These are phyloP conservation scores for Bradysia coprophila DNA, from an alignment of 1,140 invertebrate species.

Conservation along the genomic window DNA sequence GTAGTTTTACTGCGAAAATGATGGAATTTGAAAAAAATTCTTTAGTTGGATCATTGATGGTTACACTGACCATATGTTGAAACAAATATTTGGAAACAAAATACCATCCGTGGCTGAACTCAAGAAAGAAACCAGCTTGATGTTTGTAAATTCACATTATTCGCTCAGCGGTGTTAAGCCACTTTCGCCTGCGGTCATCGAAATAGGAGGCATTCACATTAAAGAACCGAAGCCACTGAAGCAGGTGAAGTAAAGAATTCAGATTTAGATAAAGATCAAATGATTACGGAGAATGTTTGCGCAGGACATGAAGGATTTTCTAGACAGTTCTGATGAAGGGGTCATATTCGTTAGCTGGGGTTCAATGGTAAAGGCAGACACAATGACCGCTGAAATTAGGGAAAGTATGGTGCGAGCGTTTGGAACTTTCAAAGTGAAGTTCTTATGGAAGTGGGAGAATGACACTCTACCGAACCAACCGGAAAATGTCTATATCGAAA, in stretches of 20 bases:
- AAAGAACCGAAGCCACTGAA: constrained; percentile 30
- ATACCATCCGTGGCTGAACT: constrained; percentile 36
- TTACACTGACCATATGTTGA: too few species aligned
- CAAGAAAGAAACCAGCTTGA: constrained; percentile 32
- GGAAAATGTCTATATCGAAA: constrained; percentile 39
- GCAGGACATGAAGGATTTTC: constrained; percentile 42
- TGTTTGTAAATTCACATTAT: constrained; percentile 46
- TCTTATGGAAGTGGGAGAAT: constrained; percentile 57
- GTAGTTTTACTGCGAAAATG: too few species aligned
- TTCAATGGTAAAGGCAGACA: constrained; percentile 38
- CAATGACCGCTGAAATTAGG: constrained; percentile 33
- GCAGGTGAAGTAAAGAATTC: constrained; percentile 22
- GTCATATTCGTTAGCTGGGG: constrained; percentile 55
- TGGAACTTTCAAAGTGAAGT: constrained; percentile 33
- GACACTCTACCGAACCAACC: constrained; percentile 33
- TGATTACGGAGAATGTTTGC: constrained; percentile 7
- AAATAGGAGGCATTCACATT: constrained; percentile 47
- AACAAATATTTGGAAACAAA: constrained; percentile 30
- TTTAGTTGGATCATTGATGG: too few species aligned
- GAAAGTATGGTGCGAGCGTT: constrained; percentile 38
- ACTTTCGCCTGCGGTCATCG: constrained; percentile 37
- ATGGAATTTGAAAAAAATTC: too few species aligned
- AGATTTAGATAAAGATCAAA: constrained; percentile 1
- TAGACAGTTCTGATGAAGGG: constrained; percentile 45
- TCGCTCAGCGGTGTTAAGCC: constrained; percentile 34